Base-by-base conservation (phyloP, 2,888 invertebrate species). In the Micropterix aruncella region DNA sequence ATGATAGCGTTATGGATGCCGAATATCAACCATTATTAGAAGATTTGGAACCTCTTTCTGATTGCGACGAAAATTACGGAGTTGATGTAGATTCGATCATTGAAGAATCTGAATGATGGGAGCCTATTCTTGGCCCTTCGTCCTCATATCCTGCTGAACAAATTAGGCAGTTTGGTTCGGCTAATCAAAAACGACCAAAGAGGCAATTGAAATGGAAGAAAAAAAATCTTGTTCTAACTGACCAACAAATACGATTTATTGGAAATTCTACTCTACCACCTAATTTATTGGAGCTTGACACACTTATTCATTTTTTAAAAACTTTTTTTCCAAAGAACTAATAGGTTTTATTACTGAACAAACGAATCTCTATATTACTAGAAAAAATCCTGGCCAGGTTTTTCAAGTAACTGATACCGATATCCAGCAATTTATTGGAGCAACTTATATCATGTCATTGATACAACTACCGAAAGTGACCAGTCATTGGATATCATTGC, bases 161-260 rank as follows among this genome's bases (percentile, higher is more conserved):
- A n/a, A n/a, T n/a, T n/a, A n/a, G n/a, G n/a, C n/a, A n/a, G n/a
- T n/a, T 27, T n/a, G 36, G 36, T n/a, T 27, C 12, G n/a, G n/a
- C 12, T 27, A 9, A 9, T 27, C 12, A n/a, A 7, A 27, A 27
- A n/a, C 36, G 36, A 27, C 7, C 7, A 7, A 27, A 27, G n/a
- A 7, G n/a, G n/a, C 15, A 41, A 16, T 41, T 41, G 41, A 15
- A 41, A 17, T 42, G 43, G 43, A 42, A 42, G 37, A 42, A 42
- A 3, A 42, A 42, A 16, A 42, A 42, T 42, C 38, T 42, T 3
- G 2, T 4, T 2, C 37, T 42, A 17, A 42, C 19, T 16, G 39
- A 16, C 2, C 16, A 3, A 16, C 43, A 42, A 14, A 16, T 37
- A n/a, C 3, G 9, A 15, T 42, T 42, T 15, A n/a, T 12, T 9